Base-by-base conservation (phyloP, 2,113 vertebrate species). In the Silurus glanis region DNA sequence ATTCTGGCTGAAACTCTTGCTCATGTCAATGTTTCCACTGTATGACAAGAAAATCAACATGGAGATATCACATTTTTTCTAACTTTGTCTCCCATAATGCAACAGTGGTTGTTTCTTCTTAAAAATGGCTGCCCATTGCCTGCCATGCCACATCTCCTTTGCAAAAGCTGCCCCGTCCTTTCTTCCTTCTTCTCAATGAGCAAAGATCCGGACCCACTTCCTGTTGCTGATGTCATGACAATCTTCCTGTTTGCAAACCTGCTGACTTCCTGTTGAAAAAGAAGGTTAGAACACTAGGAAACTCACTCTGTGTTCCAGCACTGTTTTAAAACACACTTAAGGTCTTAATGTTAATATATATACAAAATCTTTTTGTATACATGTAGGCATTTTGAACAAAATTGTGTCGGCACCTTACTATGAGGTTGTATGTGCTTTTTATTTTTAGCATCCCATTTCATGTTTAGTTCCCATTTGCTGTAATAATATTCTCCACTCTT, bases 191-290 rank as follows among this genome's bases (percentile, higher is more conserved):
- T 85, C n/a, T 25, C 83, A 90, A 85, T 59, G 25, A 58, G 9
- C 0, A 47, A 58, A 80, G 45, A 81, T 61, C 2, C 85, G 74
- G 83, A 64, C 85, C 69, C 83, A 83, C 87, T 81, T 89, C 72
- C 87, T 84, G 58, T 74, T 90, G 90, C 89, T 86, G 87, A 88
- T 89, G 91, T 91, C 87, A 89, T 88, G 62, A 88, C 90, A 87
- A 87, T 90, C 88, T 89, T 90, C 87, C 83, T 90, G 85, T 88
- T 87, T 86, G 91, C 86, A 84, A 83, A 75, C 80, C 62, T 86
- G 78, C 80, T 74, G 91, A 83, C 58, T 80, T 61, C 55, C 13
- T 71, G 45, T 37, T 37, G 37, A 37, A 37, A 37, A 55, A 79
- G 37, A 25, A 58, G n/a, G 14, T 51, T 74, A 49, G 71, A 25